Percentiles rank a stretch among this genome's conserved stretches.
Conservation (phyloP, 2,888 invertebrate species). For the Melanostoma mellinum region DNA sequence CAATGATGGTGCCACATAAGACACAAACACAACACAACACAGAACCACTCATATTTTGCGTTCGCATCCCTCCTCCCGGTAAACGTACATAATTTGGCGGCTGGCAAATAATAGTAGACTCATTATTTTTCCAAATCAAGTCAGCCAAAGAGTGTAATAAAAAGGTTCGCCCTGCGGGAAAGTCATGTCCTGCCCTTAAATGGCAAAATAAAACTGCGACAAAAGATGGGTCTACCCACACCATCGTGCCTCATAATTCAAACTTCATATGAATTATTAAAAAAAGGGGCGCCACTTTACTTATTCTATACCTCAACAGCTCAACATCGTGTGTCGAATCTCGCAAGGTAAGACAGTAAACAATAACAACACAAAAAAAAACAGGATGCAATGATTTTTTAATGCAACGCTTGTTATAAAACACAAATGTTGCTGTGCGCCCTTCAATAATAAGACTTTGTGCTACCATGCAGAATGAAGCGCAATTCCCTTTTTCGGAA, state of each 20-base stretch:
- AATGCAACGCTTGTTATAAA: conserved; percentile 68
- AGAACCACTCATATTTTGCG: conserved; percentile 31
- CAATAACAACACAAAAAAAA: conserved; percentile 1
- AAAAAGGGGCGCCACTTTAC: conserved; percentile 47
- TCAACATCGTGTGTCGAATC: conserved; percentile 6
- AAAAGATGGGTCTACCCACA: conserved; percentile 25
- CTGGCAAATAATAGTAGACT: conserved; percentile 36
- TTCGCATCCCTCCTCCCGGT: conserved; percentile 11
- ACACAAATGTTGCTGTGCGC: conserved; percentile 39
- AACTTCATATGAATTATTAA: conserved; percentile 59
- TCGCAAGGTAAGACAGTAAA: conserved; percentile 53
- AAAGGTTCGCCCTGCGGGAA: conserved; percentile 37
- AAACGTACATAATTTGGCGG: conserved; percentile 38
- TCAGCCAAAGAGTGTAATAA: conserved; percentile 13
- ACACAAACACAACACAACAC: not conserved
- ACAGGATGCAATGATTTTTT: conserved; percentile 67
- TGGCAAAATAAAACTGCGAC: conserved; percentile 21
- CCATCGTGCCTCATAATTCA: conserved; percentile 47
- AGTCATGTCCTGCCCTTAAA: conserved; percentile 50
- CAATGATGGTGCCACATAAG: conserved; percentile 40
- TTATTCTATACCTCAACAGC: conserved; percentile 18
- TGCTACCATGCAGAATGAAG: conserved; percentile 9
- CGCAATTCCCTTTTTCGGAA: conserved; percentile 13
- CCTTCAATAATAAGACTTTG: conserved; percentile 31
- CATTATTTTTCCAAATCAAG: conserved; percentile 55